phyloP scores from a whole-genome alignment of 1,140 invertebrate species.

The Sogatella furcifera region DNA sequence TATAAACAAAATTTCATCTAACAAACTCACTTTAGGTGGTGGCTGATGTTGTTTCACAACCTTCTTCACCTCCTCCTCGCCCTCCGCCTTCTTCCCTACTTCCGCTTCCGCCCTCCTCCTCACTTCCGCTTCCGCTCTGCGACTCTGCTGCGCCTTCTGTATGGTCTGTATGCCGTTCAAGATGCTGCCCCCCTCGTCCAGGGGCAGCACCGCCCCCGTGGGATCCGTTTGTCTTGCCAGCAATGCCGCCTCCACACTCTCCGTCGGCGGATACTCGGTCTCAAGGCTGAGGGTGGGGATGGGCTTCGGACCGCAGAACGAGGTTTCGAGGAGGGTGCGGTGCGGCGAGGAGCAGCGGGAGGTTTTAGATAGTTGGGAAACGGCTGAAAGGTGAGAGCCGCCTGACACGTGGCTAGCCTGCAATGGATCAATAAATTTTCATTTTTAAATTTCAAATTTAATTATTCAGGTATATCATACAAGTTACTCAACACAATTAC shows the following conservation, averaged over 20 bases:
- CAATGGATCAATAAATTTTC: constrained; percentile 15
- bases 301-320: constrained; percentile 74
- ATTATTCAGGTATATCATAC: too few species aligned
- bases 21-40: too few species aligned
- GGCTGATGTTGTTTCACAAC: too few species aligned
- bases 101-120: too few species aligned
- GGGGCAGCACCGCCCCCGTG: constrained; percentile 37
- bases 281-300: constrained; percentile 36
- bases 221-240: constrained; percentile 44
- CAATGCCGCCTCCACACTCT: constrained; percentile 52
- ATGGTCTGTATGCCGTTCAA: background rate
- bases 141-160: background rate
- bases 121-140: too few species aligned
- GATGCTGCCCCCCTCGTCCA: background rate
- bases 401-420: constrained; percentile 36
- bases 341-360: constrained; percentile 75
- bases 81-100: too few species aligned
- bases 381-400: constrained; percentile 40
- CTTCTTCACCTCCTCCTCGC: too few species aligned
- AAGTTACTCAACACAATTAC: too few species aligned
- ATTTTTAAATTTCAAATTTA: too few species aligned
- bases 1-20: too few species aligned
- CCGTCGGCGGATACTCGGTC: constrained; percentile 34
- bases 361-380: constrained; percentile 47
- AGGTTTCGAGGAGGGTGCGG: constrained; percentile 77